A percentile compares a stretch with the other conserved stretches of the same genome.
Conservation (phyloP, 2,797 vertebrate genomes). For the Characodon lateralis region DNA sequence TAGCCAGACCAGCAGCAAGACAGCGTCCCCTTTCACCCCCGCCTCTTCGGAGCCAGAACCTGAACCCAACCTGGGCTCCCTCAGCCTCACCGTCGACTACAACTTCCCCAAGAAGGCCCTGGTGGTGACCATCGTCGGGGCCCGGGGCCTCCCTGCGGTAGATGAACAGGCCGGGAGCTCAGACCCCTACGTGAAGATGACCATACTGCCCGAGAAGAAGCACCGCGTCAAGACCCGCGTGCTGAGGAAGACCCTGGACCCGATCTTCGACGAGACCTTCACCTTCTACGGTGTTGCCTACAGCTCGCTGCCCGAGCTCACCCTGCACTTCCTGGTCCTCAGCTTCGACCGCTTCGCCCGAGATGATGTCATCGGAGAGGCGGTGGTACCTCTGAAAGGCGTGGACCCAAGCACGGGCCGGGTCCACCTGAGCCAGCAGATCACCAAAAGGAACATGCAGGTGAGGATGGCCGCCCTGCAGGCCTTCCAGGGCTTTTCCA, state of each 20-base stretch:
- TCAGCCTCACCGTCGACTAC: constrained; percentile 94
- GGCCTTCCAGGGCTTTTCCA: no score
- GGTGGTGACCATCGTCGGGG: constrained; percentile 93
- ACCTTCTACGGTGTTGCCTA: constrained; percentile 96
- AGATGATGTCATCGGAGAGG: constrained; percentile 94
- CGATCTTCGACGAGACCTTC: constrained; percentile 95
- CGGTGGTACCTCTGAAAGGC: constrained; percentile 90
- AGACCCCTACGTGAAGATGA: constrained; percentile 98
- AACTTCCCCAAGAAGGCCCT: constrained; percentile 97
- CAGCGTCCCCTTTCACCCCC: constrained; percentile 87
- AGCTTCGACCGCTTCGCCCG: constrained; percentile 97
- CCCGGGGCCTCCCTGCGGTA: constrained; percentile 89
- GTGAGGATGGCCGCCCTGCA: constrained; percentile 62
- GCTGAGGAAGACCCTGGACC: constrained; percentile 92
- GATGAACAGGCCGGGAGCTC: constrained; percentile 90
- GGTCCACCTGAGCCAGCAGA: constrained; percentile 91
- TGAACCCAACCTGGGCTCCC: constrained; percentile 81
- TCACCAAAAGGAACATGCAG: constrained; percentile 94
- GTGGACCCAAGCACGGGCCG: constrained; percentile 94
- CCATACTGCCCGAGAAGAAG: constrained; percentile 94
- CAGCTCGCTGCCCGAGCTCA: constrained; percentile 92
- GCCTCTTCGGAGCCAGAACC: constrained; percentile 68
- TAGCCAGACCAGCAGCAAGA: constrained; percentile 83
- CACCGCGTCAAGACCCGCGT: constrained; percentile 97
- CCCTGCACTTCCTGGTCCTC: constrained; percentile 94